These are phyloP conservation scores for Anolis apletophallus DNA, from an alignment of 2,797 vertebrate species.

Conservation along the genomic window DNA sequence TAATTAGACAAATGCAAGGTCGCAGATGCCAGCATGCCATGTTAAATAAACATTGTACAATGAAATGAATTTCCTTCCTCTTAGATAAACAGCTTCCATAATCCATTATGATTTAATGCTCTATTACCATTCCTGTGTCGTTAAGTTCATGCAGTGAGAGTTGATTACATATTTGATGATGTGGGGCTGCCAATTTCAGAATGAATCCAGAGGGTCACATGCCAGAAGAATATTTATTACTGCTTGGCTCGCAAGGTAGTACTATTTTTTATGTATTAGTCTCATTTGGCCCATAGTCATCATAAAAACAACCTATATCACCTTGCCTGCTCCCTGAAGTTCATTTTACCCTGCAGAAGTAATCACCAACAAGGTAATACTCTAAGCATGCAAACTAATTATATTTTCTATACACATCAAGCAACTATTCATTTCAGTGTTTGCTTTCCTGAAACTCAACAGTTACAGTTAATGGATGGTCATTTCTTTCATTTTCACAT, in stretches of 20 bases:
- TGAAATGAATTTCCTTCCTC: slow-evolving; percentile 38
- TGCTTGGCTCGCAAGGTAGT: slow-evolving; percentile 3
- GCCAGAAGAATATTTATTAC: slow-evolving; percentile 42
- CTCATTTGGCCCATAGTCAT: slow-evolving; percentile 7
- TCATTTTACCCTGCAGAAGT: slow-evolving; percentile 4
- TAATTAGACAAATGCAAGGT: slow-evolving; percentile 36
- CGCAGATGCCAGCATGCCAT: slow-evolving; percentile 32
- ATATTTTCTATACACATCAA: background rate
- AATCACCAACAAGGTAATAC: slow-evolving; percentile 1
- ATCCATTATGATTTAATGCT: slow-evolving; percentile 49
- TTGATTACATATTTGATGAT: slow-evolving; percentile 49
- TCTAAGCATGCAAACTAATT: background rate
- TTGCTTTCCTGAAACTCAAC: background rate
- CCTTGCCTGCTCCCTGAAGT: background rate
- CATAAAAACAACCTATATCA: slow-evolving; percentile 7
- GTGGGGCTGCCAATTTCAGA: slow-evolving; percentile 42
- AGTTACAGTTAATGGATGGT: background rate
- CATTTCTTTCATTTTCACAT: background rate
- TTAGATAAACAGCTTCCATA: slow-evolving; percentile 44
- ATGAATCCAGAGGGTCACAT: slow-evolving; percentile 44
- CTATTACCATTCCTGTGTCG: slow-evolving; percentile 45
- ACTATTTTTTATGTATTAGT: background rate
- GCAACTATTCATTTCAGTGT: slow-evolving; percentile 6
- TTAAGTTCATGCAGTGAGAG: slow-evolving; percentile 46
- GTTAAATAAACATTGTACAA: slow-evolving; percentile 47